Evolutionary conservation across 2,888 invertebrate genomes (phyloP).

Genomic region (Augiades crinisus): DNA sequence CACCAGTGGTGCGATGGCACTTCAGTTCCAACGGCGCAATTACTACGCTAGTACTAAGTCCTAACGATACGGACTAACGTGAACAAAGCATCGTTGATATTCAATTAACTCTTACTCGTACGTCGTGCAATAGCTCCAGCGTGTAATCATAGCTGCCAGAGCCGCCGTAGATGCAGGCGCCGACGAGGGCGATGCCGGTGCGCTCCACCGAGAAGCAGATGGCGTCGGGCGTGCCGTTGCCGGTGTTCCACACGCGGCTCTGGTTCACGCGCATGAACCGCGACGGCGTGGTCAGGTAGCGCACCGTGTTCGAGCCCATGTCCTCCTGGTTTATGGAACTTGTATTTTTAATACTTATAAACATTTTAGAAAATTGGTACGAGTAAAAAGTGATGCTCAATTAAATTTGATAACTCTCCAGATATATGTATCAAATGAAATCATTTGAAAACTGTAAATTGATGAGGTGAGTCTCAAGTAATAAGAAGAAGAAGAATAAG

Average conservation of each 20-base stretch:
- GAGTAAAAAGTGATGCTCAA: too few relatives aligned
- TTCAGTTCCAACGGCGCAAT: too few relatives aligned
- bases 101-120: constrained; percentile 54
- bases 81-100: not conserved
- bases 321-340: constrained; percentile 77
- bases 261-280: constrained; percentile 95
- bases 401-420: too few relatives aligned
- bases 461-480: too few relatives aligned
- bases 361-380: too few relatives aligned
- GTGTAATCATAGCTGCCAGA: constrained; percentile 95
- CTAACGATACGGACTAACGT: not conserved
- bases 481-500: too few relatives aligned
- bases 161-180: constrained; percentile 95
- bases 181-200: constrained; percentile 93
- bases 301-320: constrained; percentile 85
- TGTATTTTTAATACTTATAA: not conserved
- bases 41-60: too few relatives aligned
- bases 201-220: constrained; percentile 97
- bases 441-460: too few relatives aligned
- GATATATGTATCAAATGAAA: too few relatives aligned
- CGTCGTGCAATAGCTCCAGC: constrained; percentile 90
- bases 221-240: constrained; percentile 98
- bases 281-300: constrained; percentile 92
- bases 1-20: too few relatives aligned
- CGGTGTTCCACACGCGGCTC: constrained; percentile 97